Evolutionary conservation across 2,113 vertebrate genomes (phyloP).

Genomic region (Agapornis roseicollis): DNA sequence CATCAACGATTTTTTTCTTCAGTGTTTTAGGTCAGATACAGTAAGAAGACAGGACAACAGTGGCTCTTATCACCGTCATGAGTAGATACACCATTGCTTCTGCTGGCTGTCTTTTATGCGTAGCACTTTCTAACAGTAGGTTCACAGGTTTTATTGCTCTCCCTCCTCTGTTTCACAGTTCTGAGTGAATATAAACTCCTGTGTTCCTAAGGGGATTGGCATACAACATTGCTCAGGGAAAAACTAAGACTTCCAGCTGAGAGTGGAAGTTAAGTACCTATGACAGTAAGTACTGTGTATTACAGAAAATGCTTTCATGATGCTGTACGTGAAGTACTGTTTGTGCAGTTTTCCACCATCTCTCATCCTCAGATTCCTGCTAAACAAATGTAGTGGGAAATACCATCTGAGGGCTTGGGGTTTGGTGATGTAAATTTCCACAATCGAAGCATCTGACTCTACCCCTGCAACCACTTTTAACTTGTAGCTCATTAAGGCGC

Average conservation of each 20-base stretch:
- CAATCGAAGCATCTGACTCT: neutral
- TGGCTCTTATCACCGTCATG: fast-evolving
- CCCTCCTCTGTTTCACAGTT: neutral
- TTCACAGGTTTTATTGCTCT: neutral
- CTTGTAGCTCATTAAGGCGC: neutral
- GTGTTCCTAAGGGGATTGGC: neutral
- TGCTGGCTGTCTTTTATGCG: neutral
- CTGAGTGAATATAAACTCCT: neutral
- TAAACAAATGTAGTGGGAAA: neutral
- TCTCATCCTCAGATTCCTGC: neutral
- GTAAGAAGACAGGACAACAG: neutral
- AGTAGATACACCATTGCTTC: neutral
- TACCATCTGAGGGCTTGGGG: neutral
- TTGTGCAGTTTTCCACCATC: neutral
- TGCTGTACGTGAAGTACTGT: neutral
- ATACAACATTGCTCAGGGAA: neutral
- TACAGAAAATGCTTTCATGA: neutral
- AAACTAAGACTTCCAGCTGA: neutral
- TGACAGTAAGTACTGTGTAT: neutral
- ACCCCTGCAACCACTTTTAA: neutral
- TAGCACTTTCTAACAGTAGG: neutral
- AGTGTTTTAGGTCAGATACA: neutral
- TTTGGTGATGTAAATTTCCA: neutral
- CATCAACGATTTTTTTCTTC: neutral
- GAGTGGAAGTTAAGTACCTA: neutral